Evolutionary conservation across 2,888 invertebrate genomes (phyloP), one percentile per base, ranked within the genome.

Genomic region (Horisme vitalbata): DNA sequence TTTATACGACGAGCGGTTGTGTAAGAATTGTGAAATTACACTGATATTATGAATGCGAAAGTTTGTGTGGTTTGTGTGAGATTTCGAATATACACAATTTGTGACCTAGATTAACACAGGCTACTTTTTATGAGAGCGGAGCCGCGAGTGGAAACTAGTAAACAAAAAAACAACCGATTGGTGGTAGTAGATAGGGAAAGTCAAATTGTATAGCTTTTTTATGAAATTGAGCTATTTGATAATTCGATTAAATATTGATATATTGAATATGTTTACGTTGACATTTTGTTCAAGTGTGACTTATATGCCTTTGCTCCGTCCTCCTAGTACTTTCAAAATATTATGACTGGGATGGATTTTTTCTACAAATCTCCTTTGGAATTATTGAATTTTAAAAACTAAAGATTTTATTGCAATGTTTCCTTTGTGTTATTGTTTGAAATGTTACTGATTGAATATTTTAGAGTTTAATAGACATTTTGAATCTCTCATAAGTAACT

Each of bases 201-300:
- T 41, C 24, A 43, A 57, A 47, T 56, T 59, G 52, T 55, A 63
- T 73, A 77, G 74, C 67, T 77, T 75, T 77, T 74, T 53, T 75
- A 74, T 68, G 55, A 62, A 67, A 65, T 68, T 66, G 64, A 61
- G 64, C 71, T 65, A 66, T 52, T 65, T 61, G 57, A 53, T 58
- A 63, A 50, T 48, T 41, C 10, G 45, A 33, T 55, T 34, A 50
- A 55, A 47, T 48, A 51, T 32, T 30, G 41, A 39, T 44, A 34
- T 45, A 12, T 24, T 21, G 15, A 10, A 27, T 39, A 18, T 27
- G 30, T 11, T 36, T 21, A 26, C 6, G 26, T 41, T 41, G 15
- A 12, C 32, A 14, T 20, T 48, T 23, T 10, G 26, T 43, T 35
- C 3, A 21, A 44, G 26, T 44, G 37, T 23, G 23, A 30, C 20